Base-by-base conservation (phyloP, 2,113 vertebrate genomes). In the Fregetta grallaria region DNA sequence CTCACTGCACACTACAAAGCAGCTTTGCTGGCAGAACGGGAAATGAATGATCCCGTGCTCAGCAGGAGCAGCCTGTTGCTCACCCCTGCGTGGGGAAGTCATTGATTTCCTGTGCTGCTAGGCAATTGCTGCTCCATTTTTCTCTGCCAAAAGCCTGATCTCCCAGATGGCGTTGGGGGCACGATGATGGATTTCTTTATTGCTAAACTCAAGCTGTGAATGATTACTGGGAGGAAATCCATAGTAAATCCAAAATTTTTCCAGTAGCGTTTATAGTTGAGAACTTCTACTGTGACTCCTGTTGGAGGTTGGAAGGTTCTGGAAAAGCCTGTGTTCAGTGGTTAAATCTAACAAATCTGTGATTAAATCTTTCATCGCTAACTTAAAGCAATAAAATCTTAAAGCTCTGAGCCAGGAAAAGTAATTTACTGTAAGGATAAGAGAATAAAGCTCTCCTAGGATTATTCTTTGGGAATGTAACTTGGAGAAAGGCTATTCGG, bases 211-310 rank as follows among this genome's bases (percentile, higher is more conserved):
- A 85, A 91, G 78, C 78, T 96, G 87, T 94, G 89, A 87, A 62
- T 95, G 88, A 78, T 96, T 97, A 92, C 75, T 91, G 85, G 73
- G 67, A 96, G 76, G 73, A 96, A 96, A 92, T 94, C 87, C 80
- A 70, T 87, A 49, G 45, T 87, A 95, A 96, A 95, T 91, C 71
- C 89, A 91, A 45, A 77, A 15, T 59, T 91, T 90, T 96, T 86
- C 49, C 59, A 83, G 45, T 79, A 47, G 45, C 73, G 29, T 63
- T 52, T 86, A 65, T 91, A 71, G 87, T 32, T 93, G 77, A 44
- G 67, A 81, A 63, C 79, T 93, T 81, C 52, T 82, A 8, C 62
- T 90, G 70, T 95, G 70, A 50, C 14, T 87, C 15, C 38, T 83
- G 36, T 42, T 91, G 62, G 38, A 73, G 22, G 36, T 70, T 47